Evolutionary conservation across 53 echinoderm and acorn worm genomes (phyloP), one percentile per base, ranked within the genome.

Genomic region (Echinometra lucunter): DNA sequence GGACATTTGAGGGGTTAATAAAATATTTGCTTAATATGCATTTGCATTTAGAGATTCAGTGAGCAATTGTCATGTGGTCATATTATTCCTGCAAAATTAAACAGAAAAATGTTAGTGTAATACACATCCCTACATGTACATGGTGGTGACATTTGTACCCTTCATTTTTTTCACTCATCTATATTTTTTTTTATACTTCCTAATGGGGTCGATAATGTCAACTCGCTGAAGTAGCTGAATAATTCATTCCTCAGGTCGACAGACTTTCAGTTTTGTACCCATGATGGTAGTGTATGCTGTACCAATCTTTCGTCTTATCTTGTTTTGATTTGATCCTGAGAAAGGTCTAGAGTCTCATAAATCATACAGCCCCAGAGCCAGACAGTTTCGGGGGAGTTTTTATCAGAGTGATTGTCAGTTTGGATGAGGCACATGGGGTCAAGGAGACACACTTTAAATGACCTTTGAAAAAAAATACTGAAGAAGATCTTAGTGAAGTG

Each of bases 181-280:
- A 40, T 80, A 40, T 13, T 19, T 80, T 80, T 42, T 44, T 30
- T 30, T 67, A 30, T 67, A 30, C 30, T 67, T 32, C 32, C 32
- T 67, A 44, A 81, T 44, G 42, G 40, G 28, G 40, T 81, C 42
- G 28, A 81, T 85, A 27, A 23, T 85, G 85, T 85, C 53, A 85
- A 47, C n/a, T 49, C 3, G 2, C 4, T 15, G 28, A 85, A 85
- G 85, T 85, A 49, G n/a, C 30, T 12, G 28, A 85, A 49, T 85
- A 45, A 45, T 85, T 85, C 85, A 85, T 85, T n/a, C 25, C 30
- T 49, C 47, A 30, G 53, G 85, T 85, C 81, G 85, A 85, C 85
- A 85, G 85, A 85, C 85, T 85, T 85, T 85, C 85, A 53, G 12
- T 47, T 85, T 85, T 49, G n/a, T 53, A 85, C 42, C 85, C n/a